Conservation (phyloP, 2,888 invertebrate genomes). For the Andrena fulva region DNA sequence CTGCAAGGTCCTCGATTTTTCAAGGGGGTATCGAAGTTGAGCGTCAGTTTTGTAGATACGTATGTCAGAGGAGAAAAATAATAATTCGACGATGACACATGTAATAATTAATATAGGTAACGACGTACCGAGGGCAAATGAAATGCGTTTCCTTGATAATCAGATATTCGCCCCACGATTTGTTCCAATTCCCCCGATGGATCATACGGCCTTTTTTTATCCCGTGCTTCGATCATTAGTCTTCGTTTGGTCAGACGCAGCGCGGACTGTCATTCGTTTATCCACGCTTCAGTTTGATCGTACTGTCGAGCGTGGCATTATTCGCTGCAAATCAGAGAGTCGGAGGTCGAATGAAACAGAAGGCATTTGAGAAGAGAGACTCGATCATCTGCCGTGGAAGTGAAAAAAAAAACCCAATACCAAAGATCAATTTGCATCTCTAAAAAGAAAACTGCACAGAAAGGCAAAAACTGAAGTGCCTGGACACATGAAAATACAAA, state of each 20-base stretch:
- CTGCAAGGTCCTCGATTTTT: too few species aligned
- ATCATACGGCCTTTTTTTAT: conserved; percentile 25
- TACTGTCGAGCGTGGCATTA: conserved; percentile 27
- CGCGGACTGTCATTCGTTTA: conserved; percentile 31
- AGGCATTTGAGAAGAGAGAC: conserved; percentile 17
- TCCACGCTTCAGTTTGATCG: conserved; percentile 28
- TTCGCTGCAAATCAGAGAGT: conserved; percentile 16
- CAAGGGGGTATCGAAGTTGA: too few species aligned
- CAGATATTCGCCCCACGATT: conserved; percentile 25
- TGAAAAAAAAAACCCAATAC: background rate
- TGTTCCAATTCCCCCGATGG: conserved; percentile 20
- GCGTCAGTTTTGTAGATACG: too few species aligned
- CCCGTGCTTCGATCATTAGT: conserved; percentile 41
- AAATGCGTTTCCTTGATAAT: conserved; percentile 9
- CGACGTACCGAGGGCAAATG: background rate
- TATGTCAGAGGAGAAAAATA: too few species aligned
- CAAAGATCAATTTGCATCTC: background rate
- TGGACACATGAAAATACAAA: too few species aligned
- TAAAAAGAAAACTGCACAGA: too few species aligned
- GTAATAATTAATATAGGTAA: background rate
- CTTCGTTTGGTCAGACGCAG: conserved; percentile 32
- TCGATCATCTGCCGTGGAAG: background rate
- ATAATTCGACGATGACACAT: background rate
- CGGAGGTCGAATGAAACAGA: conserved; percentile 18
- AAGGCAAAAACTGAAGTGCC: too few species aligned